Conservation (phyloP, 2,888 invertebrate genomes). For the Hanleya hanleyi region DNA sequence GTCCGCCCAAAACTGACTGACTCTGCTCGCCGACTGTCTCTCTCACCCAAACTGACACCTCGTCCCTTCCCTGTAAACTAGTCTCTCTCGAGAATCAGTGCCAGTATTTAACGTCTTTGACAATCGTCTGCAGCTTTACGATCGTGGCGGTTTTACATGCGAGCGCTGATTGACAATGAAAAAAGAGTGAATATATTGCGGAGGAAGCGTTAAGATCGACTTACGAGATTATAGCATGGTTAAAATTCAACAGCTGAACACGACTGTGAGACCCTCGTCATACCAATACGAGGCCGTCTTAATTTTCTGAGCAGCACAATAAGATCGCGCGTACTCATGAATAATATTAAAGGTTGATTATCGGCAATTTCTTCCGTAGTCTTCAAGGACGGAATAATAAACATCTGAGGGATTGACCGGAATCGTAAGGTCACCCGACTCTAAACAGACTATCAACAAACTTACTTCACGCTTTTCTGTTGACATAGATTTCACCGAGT, state of each 20-base stretch:
- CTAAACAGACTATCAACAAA: neutral
- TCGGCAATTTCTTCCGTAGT: constrained; percentile 2
- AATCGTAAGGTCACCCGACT: neutral
- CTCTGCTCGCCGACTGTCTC: too few species aligned
- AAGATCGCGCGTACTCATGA: constrained; percentile 7
- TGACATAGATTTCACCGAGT: too few species aligned
- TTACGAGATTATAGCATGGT: constrained; percentile 9
- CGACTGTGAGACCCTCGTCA: neutral
- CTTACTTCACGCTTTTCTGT: neutral
- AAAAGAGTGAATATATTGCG: constrained; percentile 4
- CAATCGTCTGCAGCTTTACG: too few species aligned
- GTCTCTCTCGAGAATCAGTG: too few species aligned
- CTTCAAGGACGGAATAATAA: neutral
- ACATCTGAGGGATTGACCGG: neutral
- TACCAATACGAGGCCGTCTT: neutral
- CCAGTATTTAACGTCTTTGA: too few species aligned
- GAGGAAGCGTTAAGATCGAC: neutral
- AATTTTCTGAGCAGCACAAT: constrained; percentile 6
- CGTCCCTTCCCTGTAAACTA: too few species aligned
- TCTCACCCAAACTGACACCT: too few species aligned
- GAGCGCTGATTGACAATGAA: neutral
- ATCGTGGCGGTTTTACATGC: too few species aligned
- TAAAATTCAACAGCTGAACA: constrained; percentile 7
- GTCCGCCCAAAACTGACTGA: too few species aligned
- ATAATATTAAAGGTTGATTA: constrained; percentile 10